A percentile compares a stretch with the other conserved stretches of the same genome.
phyloP scores from a whole-genome alignment of 2,888 invertebrate species.

The Drosophila putrida region DNA sequence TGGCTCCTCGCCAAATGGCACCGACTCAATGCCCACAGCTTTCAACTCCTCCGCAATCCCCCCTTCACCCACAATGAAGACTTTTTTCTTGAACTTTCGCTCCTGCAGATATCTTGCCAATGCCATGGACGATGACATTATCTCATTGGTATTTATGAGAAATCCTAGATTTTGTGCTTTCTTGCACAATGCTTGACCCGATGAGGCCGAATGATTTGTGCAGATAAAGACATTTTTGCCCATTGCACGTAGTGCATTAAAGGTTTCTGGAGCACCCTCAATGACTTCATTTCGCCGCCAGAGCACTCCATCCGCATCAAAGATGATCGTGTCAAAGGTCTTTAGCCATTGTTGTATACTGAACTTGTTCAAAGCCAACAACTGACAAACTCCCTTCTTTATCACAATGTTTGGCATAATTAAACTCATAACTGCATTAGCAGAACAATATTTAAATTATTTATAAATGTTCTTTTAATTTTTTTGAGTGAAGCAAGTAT shows the following conservation, averaged over 20 bases:
- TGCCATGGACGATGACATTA: slow-evolving; percentile 50
- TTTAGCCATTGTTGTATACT: slow-evolving; percentile 56
- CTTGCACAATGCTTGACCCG: slow-evolving; percentile 15
- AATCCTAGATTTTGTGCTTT: slow-evolving; percentile 50
- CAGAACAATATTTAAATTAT: neutral
- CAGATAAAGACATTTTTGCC: slow-evolving; percentile 61
- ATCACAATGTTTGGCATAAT: slow-evolving; percentile 13
- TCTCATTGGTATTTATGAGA: slow-evolving; percentile 37
- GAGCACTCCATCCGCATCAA: slow-evolving; percentile 59
- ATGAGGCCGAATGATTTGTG: slow-evolving; percentile 53
- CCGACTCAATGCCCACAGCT: slow-evolving; percentile 44
- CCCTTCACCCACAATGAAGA: slow-evolving; percentile 52
- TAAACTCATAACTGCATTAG: slow-evolving; percentile 30
- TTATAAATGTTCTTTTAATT: neutral
- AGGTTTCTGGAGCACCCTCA: slow-evolving; percentile 52
- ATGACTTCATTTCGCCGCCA: slow-evolving; percentile 41
- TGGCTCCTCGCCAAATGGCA: slow-evolving; percentile 16
- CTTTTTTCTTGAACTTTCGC: slow-evolving; percentile 47
- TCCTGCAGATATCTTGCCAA: slow-evolving; percentile 46
- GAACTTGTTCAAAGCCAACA: slow-evolving; percentile 48
- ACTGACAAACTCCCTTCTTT: slow-evolving; percentile 52
- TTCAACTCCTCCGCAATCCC: slow-evolving; percentile 57
- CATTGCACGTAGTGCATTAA: slow-evolving; percentile 61
- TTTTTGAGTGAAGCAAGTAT: neutral
- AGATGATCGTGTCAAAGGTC: slow-evolving; percentile 55